Evolutionary conservation across 2,113 vertebrate species (phyloP).

Genomic region (Sylvietta virens): DNA sequence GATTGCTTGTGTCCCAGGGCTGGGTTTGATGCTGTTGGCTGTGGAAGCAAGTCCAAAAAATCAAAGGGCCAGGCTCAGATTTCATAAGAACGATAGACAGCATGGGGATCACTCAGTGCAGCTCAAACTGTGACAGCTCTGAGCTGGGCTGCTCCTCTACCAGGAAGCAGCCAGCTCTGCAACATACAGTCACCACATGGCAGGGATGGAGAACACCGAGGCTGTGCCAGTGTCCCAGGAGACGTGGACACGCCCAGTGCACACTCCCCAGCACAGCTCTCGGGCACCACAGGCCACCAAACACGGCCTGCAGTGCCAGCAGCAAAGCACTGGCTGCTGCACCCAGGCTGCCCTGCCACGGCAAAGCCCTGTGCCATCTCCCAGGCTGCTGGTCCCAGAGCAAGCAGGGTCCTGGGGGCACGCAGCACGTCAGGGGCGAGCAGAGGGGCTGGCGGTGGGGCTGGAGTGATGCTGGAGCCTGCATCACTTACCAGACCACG

Average conservation of each 20-base stretch:
- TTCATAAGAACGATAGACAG: neutral
- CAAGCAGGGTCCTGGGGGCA: fast-evolving
- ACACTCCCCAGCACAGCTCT: neutral
- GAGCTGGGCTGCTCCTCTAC: neutral
- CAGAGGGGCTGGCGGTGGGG: neutral
- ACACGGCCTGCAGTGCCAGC: fast-evolving
- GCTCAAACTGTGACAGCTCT: neutral
- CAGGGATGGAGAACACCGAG: neutral
- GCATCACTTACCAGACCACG: neutral
- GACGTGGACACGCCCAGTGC: neutral
- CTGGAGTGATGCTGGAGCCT: neutral
- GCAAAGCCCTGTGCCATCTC: neutral
- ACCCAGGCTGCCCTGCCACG: neutral
- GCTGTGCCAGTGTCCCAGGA: neutral
- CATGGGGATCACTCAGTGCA: fast-evolving
- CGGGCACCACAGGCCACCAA: neutral
- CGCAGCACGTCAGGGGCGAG: neutral
- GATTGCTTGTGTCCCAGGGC: neutral
- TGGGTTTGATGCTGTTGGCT: slow-evolving; percentile 12
- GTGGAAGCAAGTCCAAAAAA: neutral
- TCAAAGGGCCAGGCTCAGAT: neutral
- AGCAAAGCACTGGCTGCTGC: fast-evolving
- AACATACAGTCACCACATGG: neutral
- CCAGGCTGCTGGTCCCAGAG: neutral
- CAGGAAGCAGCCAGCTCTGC: neutral